phyloP scores from a whole-genome alignment of 2,113 vertebrate species.

The Perognathus longimembris region DNA sequence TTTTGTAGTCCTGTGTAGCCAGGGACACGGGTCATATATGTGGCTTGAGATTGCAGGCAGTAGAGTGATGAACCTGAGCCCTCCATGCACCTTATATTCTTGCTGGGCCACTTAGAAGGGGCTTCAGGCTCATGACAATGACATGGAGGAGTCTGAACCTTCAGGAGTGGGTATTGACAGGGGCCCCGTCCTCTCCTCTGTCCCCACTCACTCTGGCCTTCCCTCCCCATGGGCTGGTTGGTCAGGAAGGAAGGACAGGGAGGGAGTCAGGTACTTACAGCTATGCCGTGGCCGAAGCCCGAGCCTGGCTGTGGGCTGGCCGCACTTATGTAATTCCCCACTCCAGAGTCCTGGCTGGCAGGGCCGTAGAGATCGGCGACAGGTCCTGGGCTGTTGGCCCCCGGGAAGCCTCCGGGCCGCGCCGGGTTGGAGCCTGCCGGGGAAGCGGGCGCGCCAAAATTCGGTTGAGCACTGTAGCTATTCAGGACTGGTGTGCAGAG shows the following conservation, averaged over 20 bases:
- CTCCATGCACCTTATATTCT: not conserved
- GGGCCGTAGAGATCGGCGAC: slow-evolving; percentile 92
- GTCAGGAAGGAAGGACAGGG: slow-evolving; percentile 30
- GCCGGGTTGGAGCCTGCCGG: slow-evolving; percentile 96
- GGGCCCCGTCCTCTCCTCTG: not conserved
- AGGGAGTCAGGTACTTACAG: slow-evolving; percentile 91
- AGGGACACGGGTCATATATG: not conserved
- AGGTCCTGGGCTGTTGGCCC: slow-evolving; percentile 98
- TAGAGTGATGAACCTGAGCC: not conserved
- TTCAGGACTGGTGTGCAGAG: slow-evolving; percentile 93
- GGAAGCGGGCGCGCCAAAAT: slow-evolving; percentile 92
- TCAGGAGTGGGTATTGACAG: not conserved
- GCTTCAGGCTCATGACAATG: not conserved
- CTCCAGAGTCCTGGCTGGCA: slow-evolving; percentile 97
- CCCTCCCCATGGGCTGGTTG: slow-evolving; percentile 5
- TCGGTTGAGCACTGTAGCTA: slow-evolving; percentile 94
- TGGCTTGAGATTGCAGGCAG: not conserved
- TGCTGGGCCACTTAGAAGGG: not conserved
- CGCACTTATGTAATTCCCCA: slow-evolving; percentile 99
- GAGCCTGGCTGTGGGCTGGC: slow-evolving; percentile 99
- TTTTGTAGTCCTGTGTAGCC: slow-evolving; percentile 17
- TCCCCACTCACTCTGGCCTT: not conserved
- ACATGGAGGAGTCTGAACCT: not conserved
- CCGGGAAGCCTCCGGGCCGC: slow-evolving; percentile 96
- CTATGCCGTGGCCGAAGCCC: slow-evolving; percentile 97